Percentiles rank a stretch among this genome's conserved stretches.
Conservation (phyloP, 1,140 invertebrate genomes). For the Diorhabda elongata region DNA sequence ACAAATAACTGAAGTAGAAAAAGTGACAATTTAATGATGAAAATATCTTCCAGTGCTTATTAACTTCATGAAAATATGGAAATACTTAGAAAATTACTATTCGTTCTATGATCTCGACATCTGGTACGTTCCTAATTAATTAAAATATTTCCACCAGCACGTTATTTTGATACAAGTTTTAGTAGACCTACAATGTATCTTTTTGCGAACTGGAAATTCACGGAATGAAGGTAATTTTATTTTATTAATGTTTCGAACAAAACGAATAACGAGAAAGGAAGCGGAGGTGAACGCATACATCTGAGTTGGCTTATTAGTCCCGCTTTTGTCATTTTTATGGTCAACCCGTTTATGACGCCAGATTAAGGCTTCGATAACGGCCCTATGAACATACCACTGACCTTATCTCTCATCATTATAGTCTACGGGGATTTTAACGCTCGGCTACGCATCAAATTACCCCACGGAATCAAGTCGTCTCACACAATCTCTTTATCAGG, state of each 20-base stretch:
- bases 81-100: too few relatives aligned
- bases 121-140: too few relatives aligned
- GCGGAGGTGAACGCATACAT: conserved; percentile 7
- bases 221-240: not conserved
- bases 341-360: conserved; percentile 19
- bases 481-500: not conserved
- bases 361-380: conserved; percentile 17
- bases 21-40: too few relatives aligned
- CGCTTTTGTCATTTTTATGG: conserved; percentile 22
- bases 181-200: not conserved
- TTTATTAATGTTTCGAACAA: conserved; percentile 8
- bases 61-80: too few relatives aligned
- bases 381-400: conserved; percentile 11
- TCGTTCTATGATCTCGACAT: too few relatives aligned
- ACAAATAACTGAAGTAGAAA: too few relatives aligned
- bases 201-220: not conserved
- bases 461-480: conserved; percentile 6
- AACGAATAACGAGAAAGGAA: not conserved
- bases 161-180: too few relatives aligned
- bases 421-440: conserved; percentile 11
- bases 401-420: conserved; percentile 13
- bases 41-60: too few relatives aligned
- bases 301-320: not conserved
- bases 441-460: conserved; percentile 14
- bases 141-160: too few relatives aligned